Evolutionary conservation across 1,140 invertebrate species (phyloP), one percentile per base, ranked within the genome.

Genomic region (Babylonia areolata): DNA sequence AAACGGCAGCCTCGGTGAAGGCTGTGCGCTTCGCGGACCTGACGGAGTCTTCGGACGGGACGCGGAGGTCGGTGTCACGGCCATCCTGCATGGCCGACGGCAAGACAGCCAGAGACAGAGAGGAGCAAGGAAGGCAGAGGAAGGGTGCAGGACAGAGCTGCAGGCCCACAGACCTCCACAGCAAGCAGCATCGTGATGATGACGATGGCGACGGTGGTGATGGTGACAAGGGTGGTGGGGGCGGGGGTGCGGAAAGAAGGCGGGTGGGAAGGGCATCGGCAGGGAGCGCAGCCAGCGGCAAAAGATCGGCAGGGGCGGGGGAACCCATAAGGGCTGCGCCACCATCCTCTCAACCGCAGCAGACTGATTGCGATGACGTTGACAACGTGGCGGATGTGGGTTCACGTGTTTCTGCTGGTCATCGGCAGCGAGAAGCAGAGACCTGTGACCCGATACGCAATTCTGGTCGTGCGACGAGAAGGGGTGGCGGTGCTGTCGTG

Each of bases 11-110:
- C 3, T 77, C 75, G 3, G 37, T 77, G 35, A 77, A 77, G 28
- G 35, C 75, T 20, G 75, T 77, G 37, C 75, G 75, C 39, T 77
- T 77, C 40, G 75, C 75, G 17, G 75, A 77, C 75, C 12, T 20
- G 15, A 31, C 39, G 2, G 33, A 33, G n/a, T 11, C 40, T 17
- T 80, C 42, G 15, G 78, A 54, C 46, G 39, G 37, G n/a, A n/a
- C n/a, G n/a, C 3, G 39, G 37, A 23, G 35, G n/a, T n/a, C 77
- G 3, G 20, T 80, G 42, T 80, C 78, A 2, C 23, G n/a, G 46
- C n/a, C n/a, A n/a, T 54, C 78, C 3, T 54, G 42, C 42, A 31
- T 12, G 46, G 31, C 28, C 2, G 54, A 20, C 15, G 42, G 0
- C 28, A 80, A 54, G 78, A 39, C 1, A 3, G 3, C 12, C 35